Conservation (phyloP, 2,797 vertebrate genomes). For the Paguma larvata region DNA sequence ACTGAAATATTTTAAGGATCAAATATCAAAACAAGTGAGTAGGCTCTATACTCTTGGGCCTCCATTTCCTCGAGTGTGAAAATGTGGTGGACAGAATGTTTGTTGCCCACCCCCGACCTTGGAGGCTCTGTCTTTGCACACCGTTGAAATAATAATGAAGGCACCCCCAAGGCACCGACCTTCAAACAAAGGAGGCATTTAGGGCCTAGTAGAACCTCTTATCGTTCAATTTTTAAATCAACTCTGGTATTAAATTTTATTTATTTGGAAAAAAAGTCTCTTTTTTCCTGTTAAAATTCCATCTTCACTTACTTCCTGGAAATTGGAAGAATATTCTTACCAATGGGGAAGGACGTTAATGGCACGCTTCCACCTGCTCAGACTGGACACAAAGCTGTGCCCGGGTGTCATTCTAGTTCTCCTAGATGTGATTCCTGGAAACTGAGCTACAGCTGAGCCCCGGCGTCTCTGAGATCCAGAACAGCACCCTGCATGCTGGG, state of each 20-base stretch:
- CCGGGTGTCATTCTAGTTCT: not conserved
- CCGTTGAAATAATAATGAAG: not conserved
- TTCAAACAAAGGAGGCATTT: not conserved
- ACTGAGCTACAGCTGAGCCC: not conserved
- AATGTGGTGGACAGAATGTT: not conserved
- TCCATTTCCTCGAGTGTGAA: constrained; percentile 28
- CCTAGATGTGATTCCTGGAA: constrained; percentile 9
- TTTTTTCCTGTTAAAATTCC: constrained; percentile 42
- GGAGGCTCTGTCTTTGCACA: not conserved
- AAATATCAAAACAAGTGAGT: constrained; percentile 31
- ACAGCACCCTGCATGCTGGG: not conserved
- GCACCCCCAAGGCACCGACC: not conserved
- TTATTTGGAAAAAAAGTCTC: not conserved
- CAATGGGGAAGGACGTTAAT: not conserved
- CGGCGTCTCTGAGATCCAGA: not conserved
- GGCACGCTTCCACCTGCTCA: not conserved
- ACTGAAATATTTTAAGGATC: constrained; percentile 21
- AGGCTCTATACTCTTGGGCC: not conserved
- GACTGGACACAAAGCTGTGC: not conserved
- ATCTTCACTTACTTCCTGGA: not conserved
- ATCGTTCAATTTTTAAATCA: constrained; percentile 54
- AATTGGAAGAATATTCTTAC: not conserved
- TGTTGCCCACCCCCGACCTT: not conserved
- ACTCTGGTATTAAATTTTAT: not conserved
- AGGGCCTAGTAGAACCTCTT: not conserved